phyloP scores from a whole-genome alignment of 2,888 invertebrate species.

The Branchellion lobata region DNA sequence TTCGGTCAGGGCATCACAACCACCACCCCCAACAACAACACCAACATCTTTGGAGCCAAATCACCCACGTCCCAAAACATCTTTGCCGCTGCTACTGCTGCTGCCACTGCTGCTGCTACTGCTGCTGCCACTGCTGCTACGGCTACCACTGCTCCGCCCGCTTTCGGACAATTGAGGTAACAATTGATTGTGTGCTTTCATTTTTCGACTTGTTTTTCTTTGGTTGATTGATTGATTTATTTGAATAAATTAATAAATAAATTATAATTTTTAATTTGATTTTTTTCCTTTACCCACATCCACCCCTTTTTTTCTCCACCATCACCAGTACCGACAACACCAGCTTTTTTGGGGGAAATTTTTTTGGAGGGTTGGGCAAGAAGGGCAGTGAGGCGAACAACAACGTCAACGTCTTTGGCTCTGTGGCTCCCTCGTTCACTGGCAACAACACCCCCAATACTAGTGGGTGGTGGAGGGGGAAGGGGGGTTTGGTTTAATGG shows the following conservation, averaged over 20 bases:
- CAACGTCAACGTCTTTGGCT: conserved; percentile 40
- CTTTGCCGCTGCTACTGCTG: conserved; percentile 2
- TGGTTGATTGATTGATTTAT: too few relatives aligned
- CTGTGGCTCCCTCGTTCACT: too few relatives aligned
- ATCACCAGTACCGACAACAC: background rate
- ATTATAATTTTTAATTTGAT: too few relatives aligned
- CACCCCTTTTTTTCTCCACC: too few relatives aligned
- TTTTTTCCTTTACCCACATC: too few relatives aligned
- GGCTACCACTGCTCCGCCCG: background rate
- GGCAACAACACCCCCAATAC: too few relatives aligned
- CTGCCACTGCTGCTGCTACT: background rate
- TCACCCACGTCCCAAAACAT: background rate
- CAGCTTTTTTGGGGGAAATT: conserved; percentile 33
- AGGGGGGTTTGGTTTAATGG: conserved; percentile 12
- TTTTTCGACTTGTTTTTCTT: background rate
- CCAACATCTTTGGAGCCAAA: background rate
- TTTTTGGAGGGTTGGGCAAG: conserved; percentile 24
- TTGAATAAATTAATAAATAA: too few relatives aligned
- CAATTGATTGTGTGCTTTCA: background rate
- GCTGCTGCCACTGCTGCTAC: background rate
- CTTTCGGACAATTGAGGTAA: background rate
- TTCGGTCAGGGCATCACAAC: too few relatives aligned
- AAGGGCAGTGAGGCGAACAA: conserved; percentile 41
- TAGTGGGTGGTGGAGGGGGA: background rate
- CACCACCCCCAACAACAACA: conserved; percentile 19